phyloP scores from a whole-genome alignment of 2,888 invertebrate species.

The Netelia inedita region DNA sequence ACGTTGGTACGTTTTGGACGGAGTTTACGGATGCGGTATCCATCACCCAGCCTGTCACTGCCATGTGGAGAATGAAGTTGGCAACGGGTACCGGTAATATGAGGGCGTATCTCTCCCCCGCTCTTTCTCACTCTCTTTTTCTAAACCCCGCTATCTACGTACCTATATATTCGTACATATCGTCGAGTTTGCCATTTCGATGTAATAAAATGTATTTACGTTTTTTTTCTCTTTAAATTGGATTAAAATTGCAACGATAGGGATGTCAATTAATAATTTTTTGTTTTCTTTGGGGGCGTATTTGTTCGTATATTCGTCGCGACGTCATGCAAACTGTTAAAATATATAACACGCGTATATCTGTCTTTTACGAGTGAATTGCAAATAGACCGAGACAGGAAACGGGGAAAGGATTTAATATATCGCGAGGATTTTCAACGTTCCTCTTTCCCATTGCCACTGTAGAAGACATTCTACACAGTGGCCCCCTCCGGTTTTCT shows the following conservation, averaged over 20 bases:
- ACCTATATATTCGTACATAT: slow-evolving; percentile 7
- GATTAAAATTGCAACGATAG: neutral
- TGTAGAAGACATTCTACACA: neutral
- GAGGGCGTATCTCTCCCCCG: slow-evolving; percentile 50
- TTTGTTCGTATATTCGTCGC: no score
- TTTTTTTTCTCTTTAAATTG: neutral
- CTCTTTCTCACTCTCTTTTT: neutral
- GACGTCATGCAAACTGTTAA: no score
- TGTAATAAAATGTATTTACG: neutral
- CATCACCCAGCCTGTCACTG: slow-evolving; percentile 76
- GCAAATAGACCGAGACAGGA: neutral
- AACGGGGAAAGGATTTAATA: slow-evolving; percentile 34
- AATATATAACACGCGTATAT: no score
- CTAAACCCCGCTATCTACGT: slow-evolving; percentile 41
- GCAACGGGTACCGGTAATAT: slow-evolving; percentile 56
- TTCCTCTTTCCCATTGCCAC: slow-evolving; percentile 11
- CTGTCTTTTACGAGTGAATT: no score
- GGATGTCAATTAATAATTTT: no score
- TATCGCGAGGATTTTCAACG: neutral
- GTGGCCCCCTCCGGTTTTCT: neutral
- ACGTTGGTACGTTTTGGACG: slow-evolving; percentile 48
- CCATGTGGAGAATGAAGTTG: slow-evolving; percentile 73
- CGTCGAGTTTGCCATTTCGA: slow-evolving; percentile 11
- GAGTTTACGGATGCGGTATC: slow-evolving; percentile 71
- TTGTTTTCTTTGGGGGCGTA: no score